Evolutionary conservation across 2,113 vertebrate species (phyloP), one percentile per base, ranked within the genome.

Genomic region (Vireo altiloquus): DNA sequence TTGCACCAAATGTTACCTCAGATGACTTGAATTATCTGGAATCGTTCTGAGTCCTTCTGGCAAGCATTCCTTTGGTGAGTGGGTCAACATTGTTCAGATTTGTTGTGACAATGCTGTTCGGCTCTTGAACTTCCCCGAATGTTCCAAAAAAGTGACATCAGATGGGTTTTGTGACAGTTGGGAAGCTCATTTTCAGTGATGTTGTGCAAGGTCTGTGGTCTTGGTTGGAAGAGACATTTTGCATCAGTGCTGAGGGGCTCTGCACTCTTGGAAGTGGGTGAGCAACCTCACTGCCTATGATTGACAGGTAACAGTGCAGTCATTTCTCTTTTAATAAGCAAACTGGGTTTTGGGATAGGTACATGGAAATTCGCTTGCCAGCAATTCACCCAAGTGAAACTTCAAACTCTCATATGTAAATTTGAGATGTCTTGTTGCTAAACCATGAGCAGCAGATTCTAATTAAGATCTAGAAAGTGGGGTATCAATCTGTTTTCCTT

Each of bases 21-120:
- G 81, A 74, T 94, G 89, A 84, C 89, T 91, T 95, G 30, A 70
- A 78, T 60, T 89, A 54, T 96, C 42, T 87, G 93, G 69, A 92
- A 83, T 69, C 0, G 0, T 82, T 86, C 46, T 83, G 50, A 84
- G 64, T 65, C 66, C 49, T 82, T 28, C 65, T 89, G 89, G 68
- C 76, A 81, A 89, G 30, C 46, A 16, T 46, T 92, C 22, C 20
- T 57, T 80, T 7, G 14, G 39, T 77, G 76, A 95, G 33, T 44
- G 71, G 78, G 81, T 87, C 83, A 82, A 14, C 77, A n/a, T 59
- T 57, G 35, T 69, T 78, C 74, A 33, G 30, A 66, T 89, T 74
- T 83, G 64, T 72, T 91, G 46, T 74, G 65, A 25, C 54, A 78
- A 69, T 92, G 22, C 60, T 84, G 64, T 89, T 91, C 30, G 28